Conservation (phyloP, 2,888 invertebrate genomes). For the Willowsia nigromaculata region DNA sequence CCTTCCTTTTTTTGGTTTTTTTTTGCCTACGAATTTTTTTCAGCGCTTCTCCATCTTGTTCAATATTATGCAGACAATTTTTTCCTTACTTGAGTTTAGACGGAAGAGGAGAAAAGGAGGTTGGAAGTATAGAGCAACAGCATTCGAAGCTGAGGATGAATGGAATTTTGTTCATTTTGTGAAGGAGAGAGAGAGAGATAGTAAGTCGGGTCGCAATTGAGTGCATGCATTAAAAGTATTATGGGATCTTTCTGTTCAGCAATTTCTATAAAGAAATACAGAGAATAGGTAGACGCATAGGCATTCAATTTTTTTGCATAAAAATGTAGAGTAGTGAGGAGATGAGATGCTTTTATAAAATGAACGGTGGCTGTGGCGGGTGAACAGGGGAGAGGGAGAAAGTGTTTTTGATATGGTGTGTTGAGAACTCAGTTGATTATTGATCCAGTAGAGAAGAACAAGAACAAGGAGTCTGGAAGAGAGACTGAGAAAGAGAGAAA, state of each 20-base stretch:
- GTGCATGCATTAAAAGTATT: neutral
- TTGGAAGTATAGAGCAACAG: neutral
- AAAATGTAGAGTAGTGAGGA: conserved; percentile 38
- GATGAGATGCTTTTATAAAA: conserved; percentile 30
- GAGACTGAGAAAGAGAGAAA: conserved; percentile 24
- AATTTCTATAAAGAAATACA: neutral
- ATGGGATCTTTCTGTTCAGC: neutral
- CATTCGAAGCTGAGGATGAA: conserved; percentile 23
- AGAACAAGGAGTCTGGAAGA: conserved; percentile 7
- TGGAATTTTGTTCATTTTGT: conserved; percentile 42
- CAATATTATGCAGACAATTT: conserved; percentile 48
- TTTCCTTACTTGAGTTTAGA: neutral
- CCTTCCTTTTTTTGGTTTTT: neutral
- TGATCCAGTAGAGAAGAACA: conserved; percentile 43
- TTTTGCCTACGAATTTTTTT: neutral
- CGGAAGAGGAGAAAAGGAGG: neutral
- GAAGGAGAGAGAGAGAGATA: neutral
- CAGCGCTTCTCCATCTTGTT: neutral
- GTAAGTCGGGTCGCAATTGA: neutral
- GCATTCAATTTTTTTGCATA: conserved; percentile 39
- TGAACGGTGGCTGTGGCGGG: conserved; percentile 9
- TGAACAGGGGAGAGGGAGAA: conserved; percentile 3
- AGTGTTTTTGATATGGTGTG: conserved; percentile 62
- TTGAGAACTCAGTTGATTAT: conserved; percentile 49
- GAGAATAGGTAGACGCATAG: neutral